These are phyloP conservation scores for Melipona bicolor DNA, from an alignment of 2,888 invertebrate genomes.

Conservation along the genomic window DNA sequence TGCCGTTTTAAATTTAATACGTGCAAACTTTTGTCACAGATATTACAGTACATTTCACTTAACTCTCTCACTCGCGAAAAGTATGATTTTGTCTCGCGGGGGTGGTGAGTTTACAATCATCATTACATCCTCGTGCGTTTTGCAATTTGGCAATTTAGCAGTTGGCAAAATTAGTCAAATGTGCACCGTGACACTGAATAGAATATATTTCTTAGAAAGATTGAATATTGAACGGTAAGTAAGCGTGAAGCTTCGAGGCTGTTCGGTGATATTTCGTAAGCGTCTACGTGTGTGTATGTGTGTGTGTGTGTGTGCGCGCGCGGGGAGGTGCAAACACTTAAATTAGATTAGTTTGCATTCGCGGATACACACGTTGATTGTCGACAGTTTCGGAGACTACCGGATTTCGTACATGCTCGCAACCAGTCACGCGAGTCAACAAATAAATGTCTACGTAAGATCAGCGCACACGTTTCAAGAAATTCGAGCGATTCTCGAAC, in stretches of 20 bases:
- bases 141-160: too few species aligned
- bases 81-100: too few species aligned
- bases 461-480: neutral
- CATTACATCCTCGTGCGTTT: too few species aligned
- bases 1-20: too few species aligned
- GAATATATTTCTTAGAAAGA: neutral
- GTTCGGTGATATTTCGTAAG: conserved; percentile 13
- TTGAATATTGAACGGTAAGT: neutral
- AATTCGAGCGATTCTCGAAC: neutral
- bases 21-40: too few species aligned
- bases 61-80: too few species aligned
- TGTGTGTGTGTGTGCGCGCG: too few species aligned
- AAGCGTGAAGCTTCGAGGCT: neutral
- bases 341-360: conserved; percentile 61
- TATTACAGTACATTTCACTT: too few species aligned
- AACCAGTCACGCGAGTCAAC: neutral
- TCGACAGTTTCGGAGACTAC: conserved; percentile 23
- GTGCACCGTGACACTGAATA: too few species aligned
- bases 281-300: neutral
- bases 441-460: neutral
- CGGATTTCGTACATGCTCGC: conserved; percentile 15
- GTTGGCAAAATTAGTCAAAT: too few species aligned
- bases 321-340: conserved; percentile 49
- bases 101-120: too few species aligned
- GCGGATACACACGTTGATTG: conserved; percentile 47